Conservation (phyloP, 2,888 invertebrate genomes). For the Eupithecia pulchellata region DNA sequence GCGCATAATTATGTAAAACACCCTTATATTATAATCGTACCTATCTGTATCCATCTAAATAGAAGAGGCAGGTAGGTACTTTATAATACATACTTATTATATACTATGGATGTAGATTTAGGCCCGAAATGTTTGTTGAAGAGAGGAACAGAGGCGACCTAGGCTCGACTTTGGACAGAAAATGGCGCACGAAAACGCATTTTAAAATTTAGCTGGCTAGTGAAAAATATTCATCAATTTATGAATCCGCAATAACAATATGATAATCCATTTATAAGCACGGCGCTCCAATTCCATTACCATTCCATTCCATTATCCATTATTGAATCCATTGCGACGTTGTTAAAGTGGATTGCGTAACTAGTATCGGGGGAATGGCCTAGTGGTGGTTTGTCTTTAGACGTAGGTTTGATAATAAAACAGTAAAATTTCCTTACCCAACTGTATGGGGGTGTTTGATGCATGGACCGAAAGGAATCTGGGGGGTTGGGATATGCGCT, state of each 20-base stretch:
- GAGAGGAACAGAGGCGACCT: too few species aligned
- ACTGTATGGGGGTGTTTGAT: too few species aligned
- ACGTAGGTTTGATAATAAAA: neutral
- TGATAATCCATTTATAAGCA: slow-evolving; percentile 19
- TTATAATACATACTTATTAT: too few species aligned
- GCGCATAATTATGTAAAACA: too few species aligned
- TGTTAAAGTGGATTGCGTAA: slow-evolving; percentile 33
- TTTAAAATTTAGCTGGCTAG: neutral
- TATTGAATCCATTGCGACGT: slow-evolving; percentile 33
- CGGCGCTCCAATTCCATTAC: slow-evolving; percentile 9
- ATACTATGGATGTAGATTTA: too few species aligned
- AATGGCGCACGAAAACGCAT: neutral
- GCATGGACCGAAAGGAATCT: too few species aligned
- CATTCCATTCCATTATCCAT: slow-evolving; percentile 34
- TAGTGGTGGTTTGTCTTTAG: slow-evolving; percentile 11
- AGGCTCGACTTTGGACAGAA: neutral
- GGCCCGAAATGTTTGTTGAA: too few species aligned
- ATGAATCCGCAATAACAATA: neutral
- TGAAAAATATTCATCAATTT: neutral
- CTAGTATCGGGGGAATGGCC: slow-evolving; percentile 32
- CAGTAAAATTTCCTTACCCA: neutral
- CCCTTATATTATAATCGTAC: too few species aligned
- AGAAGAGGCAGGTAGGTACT: too few species aligned
- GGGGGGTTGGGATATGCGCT: too few species aligned
- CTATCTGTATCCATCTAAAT: too few species aligned